Base-by-base conservation (phyloP, 2,797 vertebrate genomes). In the Parotocinclus haroldoi region DNA sequence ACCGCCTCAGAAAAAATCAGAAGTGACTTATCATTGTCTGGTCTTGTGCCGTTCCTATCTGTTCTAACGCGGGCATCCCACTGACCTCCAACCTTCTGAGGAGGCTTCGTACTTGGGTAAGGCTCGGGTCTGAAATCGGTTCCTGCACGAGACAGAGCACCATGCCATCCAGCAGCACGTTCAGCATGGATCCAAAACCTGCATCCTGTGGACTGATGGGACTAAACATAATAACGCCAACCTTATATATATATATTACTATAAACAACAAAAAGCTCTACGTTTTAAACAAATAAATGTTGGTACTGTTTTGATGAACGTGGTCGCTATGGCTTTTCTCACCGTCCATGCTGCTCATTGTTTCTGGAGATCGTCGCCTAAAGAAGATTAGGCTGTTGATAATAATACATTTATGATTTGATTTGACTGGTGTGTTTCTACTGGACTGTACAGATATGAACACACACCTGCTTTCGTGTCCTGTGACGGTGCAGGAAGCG, bases 91-190 rank as follows among this genome's bases (percentile, higher is more conserved):
- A 79, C 58, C 79, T 86, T 74, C 46, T 75, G 69, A 86, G 71
- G 1, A 87, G 86, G 10, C 68, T 58, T 58, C 81, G 77, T 7
- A 91, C 75, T 50, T 84, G 79, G 49, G 80, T 48, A 39, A 79
- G 59, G 0, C 69, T 63, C 53, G 84, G 78, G 59, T 85, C 83
- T 1, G 71, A 58, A 27, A 87, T 76, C 9, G 81, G 78, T 79
- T 92, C 90, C 46, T 87, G 86, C 5, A 88, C 82, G 36, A 91
- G 67, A n/a, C 83, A 88, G 53, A 88, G 71, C 59, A 84, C 79
- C 79, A 92, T 79, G 67, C 85, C 76, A 75, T 90, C 78, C 0
- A 78, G 66, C 76, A 92, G 65, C 37, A 76, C 82, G 0, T 71
- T 52, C 14, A 69, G 63, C 69, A 85, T 18, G 14, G 76, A 51